Conservation (phyloP, 2,113 vertebrate species). For the Xiphias gladius region DNA sequence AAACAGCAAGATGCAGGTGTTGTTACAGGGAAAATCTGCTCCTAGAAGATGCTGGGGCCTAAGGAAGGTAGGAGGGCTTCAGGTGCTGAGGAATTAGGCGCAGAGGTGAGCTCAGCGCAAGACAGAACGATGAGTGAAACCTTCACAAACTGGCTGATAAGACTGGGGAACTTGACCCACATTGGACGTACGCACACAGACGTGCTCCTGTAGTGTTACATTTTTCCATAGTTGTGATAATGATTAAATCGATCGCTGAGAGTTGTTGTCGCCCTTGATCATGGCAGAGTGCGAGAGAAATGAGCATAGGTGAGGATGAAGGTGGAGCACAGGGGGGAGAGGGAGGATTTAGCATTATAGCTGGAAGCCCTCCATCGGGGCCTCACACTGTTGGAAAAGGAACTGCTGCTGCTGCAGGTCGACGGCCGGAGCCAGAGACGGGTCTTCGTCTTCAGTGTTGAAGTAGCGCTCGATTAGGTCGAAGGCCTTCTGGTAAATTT, state of each 20-base stretch:
- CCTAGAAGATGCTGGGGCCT: conserved; percentile 34
- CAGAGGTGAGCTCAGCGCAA: conserved; percentile 50
- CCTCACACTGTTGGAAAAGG: conserved; percentile 98
- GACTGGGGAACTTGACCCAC: conserved; percentile 78
- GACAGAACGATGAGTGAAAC: conserved; percentile 67
- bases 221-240: conserved; percentile 70
- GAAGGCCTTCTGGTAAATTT: conserved; percentile 99
- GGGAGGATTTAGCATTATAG: conserved; percentile 87
- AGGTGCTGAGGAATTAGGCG: conserved; percentile 25
- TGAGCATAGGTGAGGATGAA: conserved; percentile 66
- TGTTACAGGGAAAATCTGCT: conserved; percentile 29
- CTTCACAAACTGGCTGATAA: conserved; percentile 76
- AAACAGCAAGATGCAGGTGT: conserved; percentile 20
- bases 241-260: conserved; percentile 66
- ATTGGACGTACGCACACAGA: conserved; percentile 64
- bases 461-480: conserved; percentile 99
- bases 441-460: conserved; percentile 95
- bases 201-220: conserved; percentile 72
- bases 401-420: conserved; percentile 97
- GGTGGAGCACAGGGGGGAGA: conserved; percentile 43
- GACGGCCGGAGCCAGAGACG: conserved; percentile 94
- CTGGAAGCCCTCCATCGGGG: conserved; percentile 99
- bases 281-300: conserved; percentile 78
- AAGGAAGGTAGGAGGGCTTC: conserved; percentile 30
- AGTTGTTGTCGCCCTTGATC: conserved; percentile 46